Base-by-base conservation (phyloP, 2,888 invertebrate genomes). In the Listrodromus nycthemerus region DNA sequence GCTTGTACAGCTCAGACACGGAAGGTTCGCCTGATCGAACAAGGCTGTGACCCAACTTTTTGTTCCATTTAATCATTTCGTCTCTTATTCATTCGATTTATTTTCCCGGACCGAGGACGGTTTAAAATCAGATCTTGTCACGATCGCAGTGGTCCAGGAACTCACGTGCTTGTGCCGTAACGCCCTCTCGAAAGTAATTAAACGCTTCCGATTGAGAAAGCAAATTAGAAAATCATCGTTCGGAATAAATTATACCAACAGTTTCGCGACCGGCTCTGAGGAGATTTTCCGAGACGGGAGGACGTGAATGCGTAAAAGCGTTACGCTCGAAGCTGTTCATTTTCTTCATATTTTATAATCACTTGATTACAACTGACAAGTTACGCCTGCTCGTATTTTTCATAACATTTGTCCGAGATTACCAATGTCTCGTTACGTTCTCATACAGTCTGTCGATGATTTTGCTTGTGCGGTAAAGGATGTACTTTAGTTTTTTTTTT, bases 131-230 rank as follows among this genome's bases (percentile, higher is more conserved):
- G 50, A 10, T 13, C 41, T 66, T 19, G 45, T 41, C 21, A 21
- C 13, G 13, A 66, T 66, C 13, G 37, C 7, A 61, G n/a, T 24
- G 4, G 37, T 24, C 27, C 16, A 5, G 19, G 3, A 24, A 66
- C n/a, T 66, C 0, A 50, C 13, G 6, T 48, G 37, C 63, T 13
- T 37, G 10, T 10, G 1, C n/a, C n/a, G 27, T 2, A 2, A 16
- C 16, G 4, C 45, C 13, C 2, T 41, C 21, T 21, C n/a, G 30
- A 7, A 24, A 16, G 45, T 24, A 7, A 27, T 30, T 33, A 50
- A 70, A 69, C 48, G 24, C n/a, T 50, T 48, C 21, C 45, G 50
- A 69, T 73, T 73, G 83, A 73, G 71, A 77, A 84, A 84, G 84
- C 78, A 63, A 58, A 70, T 74, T 74, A 58, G 55, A 71, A 63